Evolutionary conservation across 2,797 vertebrate species (phyloP), one percentile per base, ranked within the genome.

Genomic region (Anabacerthia variegaticeps): DNA sequence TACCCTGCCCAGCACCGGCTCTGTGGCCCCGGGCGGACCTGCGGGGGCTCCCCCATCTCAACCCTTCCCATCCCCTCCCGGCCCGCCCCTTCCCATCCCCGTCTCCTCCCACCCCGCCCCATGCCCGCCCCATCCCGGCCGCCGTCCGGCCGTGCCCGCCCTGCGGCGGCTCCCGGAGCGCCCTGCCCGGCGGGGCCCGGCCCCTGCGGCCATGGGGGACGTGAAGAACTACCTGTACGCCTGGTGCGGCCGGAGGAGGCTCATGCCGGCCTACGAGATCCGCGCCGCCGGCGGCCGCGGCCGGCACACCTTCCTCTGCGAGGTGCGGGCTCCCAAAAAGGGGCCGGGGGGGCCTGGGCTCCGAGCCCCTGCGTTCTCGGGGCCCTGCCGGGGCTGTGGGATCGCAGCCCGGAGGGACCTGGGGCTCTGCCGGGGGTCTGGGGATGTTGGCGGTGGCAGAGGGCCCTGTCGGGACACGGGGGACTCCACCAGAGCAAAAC

Each of bases 161-260:
- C 36, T 73, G 59, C 61, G 1, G 5, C 4, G 1, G 43, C 7
- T 3, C 10, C 26, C 12, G 7, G 36, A 37, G 36, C 36, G 36
- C 36, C 9, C 21, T 44, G 19, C 18, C 43, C 23, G 43, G 43
- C 10, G 19, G 18, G 18, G 43, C 51, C 28, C 28, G 51, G 7
- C 30, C 20, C 27, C 18, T 5, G 10, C 21, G 18, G 97, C 81
- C 95, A 99, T 99, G 99, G 99, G 98, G 34, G 99, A 99, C 88
- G 98, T 99, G 72, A 99, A 99, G 97, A 99, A 99, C 95, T 99
- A 98, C 77, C 97, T 99, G 28, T 99, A 99, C 37, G 99, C 99
- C 81, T 99, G 99, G 99, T 99, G 99, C 78, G 99, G 99, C 17
- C 99, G 98, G 85, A 99, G 99, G 97, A 99, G 99, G 96, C 85